Percentiles rank a stretch among this genome's conserved stretches.
phyloP scores from a whole-genome alignment of 2,888 invertebrate species.

The Osmoderma eremita region DNA sequence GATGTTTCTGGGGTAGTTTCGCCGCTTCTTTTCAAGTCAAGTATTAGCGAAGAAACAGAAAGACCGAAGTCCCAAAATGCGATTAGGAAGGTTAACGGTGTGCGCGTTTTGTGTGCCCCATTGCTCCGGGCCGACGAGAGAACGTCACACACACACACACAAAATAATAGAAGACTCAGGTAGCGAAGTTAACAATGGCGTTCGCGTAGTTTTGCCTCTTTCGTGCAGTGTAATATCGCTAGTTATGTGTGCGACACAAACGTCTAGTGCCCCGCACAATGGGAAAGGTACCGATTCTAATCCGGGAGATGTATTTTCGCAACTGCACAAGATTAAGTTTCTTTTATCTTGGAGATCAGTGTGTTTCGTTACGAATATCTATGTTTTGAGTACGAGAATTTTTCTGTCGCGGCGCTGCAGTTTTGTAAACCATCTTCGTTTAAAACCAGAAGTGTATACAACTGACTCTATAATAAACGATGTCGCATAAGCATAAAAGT shows the following conservation, averaged over 20 bases:
- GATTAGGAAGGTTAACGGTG: conserved; percentile 26
- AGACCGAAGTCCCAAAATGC: conserved; percentile 21
- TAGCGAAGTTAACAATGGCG: conserved; percentile 25
- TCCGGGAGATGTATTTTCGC: conserved; percentile 38
- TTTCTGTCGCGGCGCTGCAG: not conserved
- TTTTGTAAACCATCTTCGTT: conserved; percentile 14
- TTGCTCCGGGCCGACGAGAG: not conserved
- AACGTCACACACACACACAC: not conserved
- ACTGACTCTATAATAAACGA: not conserved
- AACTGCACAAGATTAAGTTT: conserved; percentile 39
- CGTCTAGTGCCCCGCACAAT: conserved; percentile 10
- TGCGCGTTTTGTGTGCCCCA: too few relatives aligned
- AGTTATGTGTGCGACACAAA: conserved; percentile 27
- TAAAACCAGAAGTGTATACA: not conserved
- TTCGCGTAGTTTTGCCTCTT: conserved; percentile 28
- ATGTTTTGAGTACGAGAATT: conserved; percentile 7
- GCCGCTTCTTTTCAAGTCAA: not conserved
- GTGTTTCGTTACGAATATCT: conserved; percentile 10
- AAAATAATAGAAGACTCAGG: conserved; percentile 19
- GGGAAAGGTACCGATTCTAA: conserved; percentile 19
- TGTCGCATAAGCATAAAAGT: not conserved
- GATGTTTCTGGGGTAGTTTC: conserved; percentile 27
- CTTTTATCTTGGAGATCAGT: conserved; percentile 12
- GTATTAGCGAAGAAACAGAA: conserved; percentile 14
- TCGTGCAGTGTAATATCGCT: conserved; percentile 26